A percentile compares a stretch with the other conserved stretches of the same genome.
These are phyloP conservation scores for Epinotia demarniana DNA, from an alignment of 2,888 invertebrate genomes.

Conservation along the genomic window DNA sequence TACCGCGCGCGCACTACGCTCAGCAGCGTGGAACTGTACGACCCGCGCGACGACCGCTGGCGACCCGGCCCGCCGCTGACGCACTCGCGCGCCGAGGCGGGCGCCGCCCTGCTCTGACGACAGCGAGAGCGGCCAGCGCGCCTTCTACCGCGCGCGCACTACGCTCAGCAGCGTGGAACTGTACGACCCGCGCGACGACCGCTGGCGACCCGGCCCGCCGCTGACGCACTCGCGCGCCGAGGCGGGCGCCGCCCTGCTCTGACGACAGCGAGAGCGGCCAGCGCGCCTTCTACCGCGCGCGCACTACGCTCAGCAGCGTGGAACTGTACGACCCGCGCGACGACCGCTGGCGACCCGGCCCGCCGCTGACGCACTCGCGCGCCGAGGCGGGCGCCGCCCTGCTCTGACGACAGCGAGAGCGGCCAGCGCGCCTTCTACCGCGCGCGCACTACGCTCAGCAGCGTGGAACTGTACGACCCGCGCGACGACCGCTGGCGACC, in stretches of 20 bases:
- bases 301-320: slow-evolving; percentile 92
- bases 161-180: slow-evolving; percentile 93
- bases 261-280: slow-evolving; percentile 91
- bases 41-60: slow-evolving; percentile 92
- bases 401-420: slow-evolving; percentile 91
- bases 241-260: slow-evolving; percentile 93
- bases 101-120: slow-evolving; percentile 93
- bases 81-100: slow-evolving; percentile 94
- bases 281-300: slow-evolving; percentile 91
- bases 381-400: slow-evolving; percentile 95
- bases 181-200: slow-evolving; percentile 91
- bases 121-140: slow-evolving; percentile 88
- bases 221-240: slow-evolving; percentile 94
- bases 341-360: slow-evolving; percentile 91
- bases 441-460: slow-evolving; percentile 92
- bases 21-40: slow-evolving; percentile 92
- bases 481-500: slow-evolving; percentile 90
- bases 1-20: slow-evolving; percentile 94
- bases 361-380: slow-evolving; percentile 92
- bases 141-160: slow-evolving; percentile 93
- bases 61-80: slow-evolving; percentile 91
- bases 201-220: slow-evolving; percentile 91
- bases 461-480: slow-evolving; percentile 94
- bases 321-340: slow-evolving; percentile 93
- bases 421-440: slow-evolving; percentile 90